Percentiles rank a stretch among this genome's conserved stretches.
Conservation (phyloP, 2,113 vertebrate genomes). For the Calonectris borealis region DNA sequence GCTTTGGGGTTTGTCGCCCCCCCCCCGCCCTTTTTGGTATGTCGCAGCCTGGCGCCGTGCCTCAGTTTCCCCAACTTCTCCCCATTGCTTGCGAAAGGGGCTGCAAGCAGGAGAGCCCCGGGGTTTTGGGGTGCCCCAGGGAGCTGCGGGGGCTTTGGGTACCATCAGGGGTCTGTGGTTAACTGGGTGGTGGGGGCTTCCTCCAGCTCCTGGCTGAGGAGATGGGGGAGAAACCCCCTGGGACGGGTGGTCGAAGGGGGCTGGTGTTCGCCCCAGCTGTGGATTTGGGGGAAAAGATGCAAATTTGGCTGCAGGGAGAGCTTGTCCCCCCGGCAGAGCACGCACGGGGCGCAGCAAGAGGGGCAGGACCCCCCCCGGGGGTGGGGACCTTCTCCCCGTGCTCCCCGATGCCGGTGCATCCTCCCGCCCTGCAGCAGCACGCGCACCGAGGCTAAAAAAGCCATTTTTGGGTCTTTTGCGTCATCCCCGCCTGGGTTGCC, state of each 20-base stretch:
- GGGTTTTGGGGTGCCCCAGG: not conserved
- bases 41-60: not conserved
- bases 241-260: not conserved
- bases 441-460: not conserved
- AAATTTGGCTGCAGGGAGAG: not conserved
- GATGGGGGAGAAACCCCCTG: no score
- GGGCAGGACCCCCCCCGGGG: not conserved
- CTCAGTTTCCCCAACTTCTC: not conserved
- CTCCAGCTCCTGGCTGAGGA: no score
- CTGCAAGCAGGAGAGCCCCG: not conserved
- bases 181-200: not conserved
- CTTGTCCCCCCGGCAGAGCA: not conserved
- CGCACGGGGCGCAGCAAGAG: accelerated
- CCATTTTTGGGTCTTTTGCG: not conserved
- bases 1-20: not conserved
- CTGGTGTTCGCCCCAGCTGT: not conserved
- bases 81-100: not conserved
- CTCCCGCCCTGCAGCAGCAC: not conserved
- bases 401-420: accelerated
- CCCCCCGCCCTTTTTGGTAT: not conserved
- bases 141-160: not conserved
- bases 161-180: not conserved
- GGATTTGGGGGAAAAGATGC: not conserved
- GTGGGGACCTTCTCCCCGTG: not conserved
- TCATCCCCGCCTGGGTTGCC: not conserved